Conservation (phyloP, 2,113 vertebrate genomes). For the Eudyptes chrysolophus region DNA sequence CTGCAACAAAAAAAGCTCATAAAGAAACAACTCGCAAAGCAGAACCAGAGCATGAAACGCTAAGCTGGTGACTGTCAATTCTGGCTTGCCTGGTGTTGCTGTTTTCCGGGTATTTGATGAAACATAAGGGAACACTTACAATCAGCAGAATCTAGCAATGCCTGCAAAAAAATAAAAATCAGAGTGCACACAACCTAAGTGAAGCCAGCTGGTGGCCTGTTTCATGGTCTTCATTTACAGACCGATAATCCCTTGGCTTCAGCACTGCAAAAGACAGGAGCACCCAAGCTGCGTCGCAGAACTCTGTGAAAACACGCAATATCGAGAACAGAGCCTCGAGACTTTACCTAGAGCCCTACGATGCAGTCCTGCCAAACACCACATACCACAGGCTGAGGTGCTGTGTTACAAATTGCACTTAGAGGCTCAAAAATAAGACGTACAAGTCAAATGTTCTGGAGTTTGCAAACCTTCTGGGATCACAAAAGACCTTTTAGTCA, state of each 20-base stretch:
- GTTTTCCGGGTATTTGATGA: background rate
- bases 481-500: background rate
- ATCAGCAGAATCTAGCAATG: background rate
- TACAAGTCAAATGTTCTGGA: background rate
- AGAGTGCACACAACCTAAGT: background rate
- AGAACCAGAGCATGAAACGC: background rate
- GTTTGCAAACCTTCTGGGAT: background rate
- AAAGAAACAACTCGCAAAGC: background rate
- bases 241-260: background rate
- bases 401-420: background rate
- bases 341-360: fast-evolving
- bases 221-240: background rate
- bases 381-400: background rate
- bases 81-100: background rate
- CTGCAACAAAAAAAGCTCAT: background rate
- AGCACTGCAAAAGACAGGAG: background rate
- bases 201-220: background rate
- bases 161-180: background rate
- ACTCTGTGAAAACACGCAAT: background rate
- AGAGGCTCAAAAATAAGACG: too few species aligned
- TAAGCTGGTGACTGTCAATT: background rate
- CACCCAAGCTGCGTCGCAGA: background rate
- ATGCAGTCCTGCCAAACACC: background rate
- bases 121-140: background rate
- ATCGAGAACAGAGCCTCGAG: fast-evolving